Evolutionary conservation across 2,888 invertebrate genomes (phyloP), one percentile per base, ranked within the genome.

Genomic region (Himalopsyche kuldschensis): DNA sequence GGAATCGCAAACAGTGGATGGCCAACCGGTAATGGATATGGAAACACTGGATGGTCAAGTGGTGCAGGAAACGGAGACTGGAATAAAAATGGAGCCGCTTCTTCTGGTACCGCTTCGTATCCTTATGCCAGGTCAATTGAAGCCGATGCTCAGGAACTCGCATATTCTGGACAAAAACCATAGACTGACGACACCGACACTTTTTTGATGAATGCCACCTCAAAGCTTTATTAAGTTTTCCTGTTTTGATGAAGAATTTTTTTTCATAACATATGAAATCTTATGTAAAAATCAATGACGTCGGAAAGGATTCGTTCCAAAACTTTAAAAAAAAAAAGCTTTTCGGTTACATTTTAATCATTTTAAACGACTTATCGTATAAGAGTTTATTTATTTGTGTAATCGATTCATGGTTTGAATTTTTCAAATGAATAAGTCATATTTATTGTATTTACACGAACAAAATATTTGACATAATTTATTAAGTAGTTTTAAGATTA

Each of bases 61-160:
- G 87, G 88, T 35, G 48, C 80, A 86, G 76, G 84, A 10, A 78
- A 55, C 5, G 79, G 80, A 10, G 78, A 78, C 4, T 85, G 85
- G 85, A 84, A 79, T 78, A 79, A 85, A 17, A 41, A 79, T 31
- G 80, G 75, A 41, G 84, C 80, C 80, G 89, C 89, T 75, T 88
- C 89, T 15, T 86, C 88, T 10, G 88, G 88, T 84, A 24, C 41
- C 41, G 41, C 41, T 41, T 87, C 88, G 17, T 92, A 91, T 86
- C 92, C 92, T 76, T 93, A 93, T 88, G 91, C 91, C 15, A 90
- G 92, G 83, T 88, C 86, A 55, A 82, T 82, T 78, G 84, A 85
- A 89, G 90, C 75, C 87, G 93, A 92, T 78, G 93, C 94, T 6
- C 95, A 95, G 86, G 92, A 95, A 84, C 88, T 96, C 88, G 96